Evolutionary conservation across 2,797 vertebrate species (phyloP), one percentile per base, ranked within the genome.

Genomic region (Gadopsis marmoratus): DNA sequence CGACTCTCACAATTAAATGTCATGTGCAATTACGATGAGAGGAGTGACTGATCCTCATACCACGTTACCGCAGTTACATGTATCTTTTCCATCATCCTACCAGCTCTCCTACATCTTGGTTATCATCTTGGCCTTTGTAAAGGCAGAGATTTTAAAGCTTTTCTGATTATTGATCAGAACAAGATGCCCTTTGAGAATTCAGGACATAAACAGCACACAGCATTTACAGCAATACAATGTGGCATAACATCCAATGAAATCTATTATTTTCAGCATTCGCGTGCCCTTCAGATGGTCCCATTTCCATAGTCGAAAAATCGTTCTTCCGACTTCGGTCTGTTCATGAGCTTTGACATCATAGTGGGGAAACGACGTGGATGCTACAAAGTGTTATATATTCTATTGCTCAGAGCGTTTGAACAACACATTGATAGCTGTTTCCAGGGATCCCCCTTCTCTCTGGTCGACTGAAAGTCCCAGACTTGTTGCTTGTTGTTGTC

Each of bases 1-100:
- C 55, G 68, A 70, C 81, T 84, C 76, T 82, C 70, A 86, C 91
- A 94, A 92, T 95, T 92, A 94, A 93, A 95, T 93, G 93, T 92
- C 93, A 93, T 85, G 88, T 89, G 88, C 87, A 93, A 94, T 95
- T 95, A 94, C 78, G 64, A 69, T 45, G 78, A 84, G 87, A 82
- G 80, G 70, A 89, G 74, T 84, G 86, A 92, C 81, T 84, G 82
- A 84, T 88, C 75, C 68, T 89, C 66, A 71, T 64, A 63, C 69
- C 60, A 80, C 47, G 26, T 78, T 78, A 81, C 74, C 54, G 59
- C 58, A 71, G 88, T 88, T 90, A 58, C 81, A 82, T 81, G 26
- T 79, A 68, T 89, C 77, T 78, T 68, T 39, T 81, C 74, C 73
- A 76, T 82, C 66, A 39, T 69, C 55, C 75, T 84, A 61, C 50